phyloP scores from a whole-genome alignment of 2,797 vertebrate species.

The Acanthornis magna region DNA sequence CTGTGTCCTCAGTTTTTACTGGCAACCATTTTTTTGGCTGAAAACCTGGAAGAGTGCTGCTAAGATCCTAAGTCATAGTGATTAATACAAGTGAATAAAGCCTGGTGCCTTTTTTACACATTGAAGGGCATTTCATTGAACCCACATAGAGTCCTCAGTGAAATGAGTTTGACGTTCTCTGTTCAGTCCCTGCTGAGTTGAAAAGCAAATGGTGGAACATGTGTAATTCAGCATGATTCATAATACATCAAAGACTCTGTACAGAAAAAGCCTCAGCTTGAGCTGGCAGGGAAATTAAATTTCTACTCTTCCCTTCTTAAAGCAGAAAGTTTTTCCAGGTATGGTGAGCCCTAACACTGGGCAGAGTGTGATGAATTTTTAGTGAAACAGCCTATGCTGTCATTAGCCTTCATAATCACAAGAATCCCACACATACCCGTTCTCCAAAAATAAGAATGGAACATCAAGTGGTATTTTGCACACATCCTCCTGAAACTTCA shows the following conservation, averaged over 20 bases:
- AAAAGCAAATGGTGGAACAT: conserved; percentile 30
- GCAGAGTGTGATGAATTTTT: background rate
- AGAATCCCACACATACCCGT: background rate
- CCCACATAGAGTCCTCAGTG: background rate
- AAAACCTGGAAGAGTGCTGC: background rate
- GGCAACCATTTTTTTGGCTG: background rate
- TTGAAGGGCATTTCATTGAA: background rate
- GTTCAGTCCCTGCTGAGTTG: background rate
- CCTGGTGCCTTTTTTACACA: background rate
- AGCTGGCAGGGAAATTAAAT: conserved; percentile 18
- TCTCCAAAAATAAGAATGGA: background rate
- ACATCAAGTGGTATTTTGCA: background rate
- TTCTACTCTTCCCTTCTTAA: background rate
- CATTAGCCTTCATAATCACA: conserved; percentile 1
- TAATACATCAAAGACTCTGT: conserved; percentile 34
- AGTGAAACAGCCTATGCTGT: background rate
- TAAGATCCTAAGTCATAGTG: background rate
- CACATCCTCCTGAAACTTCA: background rate
- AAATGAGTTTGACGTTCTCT: background rate
- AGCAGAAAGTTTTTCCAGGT: background rate
- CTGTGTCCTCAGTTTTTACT: background rate
- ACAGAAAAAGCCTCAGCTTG: background rate
- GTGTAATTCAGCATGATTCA: conserved; percentile 29
- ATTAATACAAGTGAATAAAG: background rate
- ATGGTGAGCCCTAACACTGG: background rate